phyloP scores from a whole-genome alignment of 2,113 vertebrate genomes.

The Plecotus auritus region DNA sequence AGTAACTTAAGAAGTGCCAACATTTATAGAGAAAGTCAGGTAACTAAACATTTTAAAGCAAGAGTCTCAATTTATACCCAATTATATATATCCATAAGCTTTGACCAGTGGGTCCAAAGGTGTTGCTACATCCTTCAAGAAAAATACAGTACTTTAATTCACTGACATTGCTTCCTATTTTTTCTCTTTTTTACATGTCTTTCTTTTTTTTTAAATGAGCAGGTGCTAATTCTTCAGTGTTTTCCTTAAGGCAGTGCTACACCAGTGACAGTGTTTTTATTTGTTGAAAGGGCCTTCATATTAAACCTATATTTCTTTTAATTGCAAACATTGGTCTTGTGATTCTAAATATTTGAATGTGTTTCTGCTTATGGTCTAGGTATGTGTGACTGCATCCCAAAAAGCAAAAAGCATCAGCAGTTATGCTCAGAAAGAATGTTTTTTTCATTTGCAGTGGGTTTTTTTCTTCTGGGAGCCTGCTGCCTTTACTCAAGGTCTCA shows the following conservation, averaged over 20 bases:
- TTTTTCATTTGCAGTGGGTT: not conserved
- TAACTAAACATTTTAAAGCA: not conserved
- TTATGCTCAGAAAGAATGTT: not conserved
- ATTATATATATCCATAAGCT: not conserved
- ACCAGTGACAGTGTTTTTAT: not conserved
- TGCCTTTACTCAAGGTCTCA: not conserved
- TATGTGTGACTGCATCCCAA: not conserved
- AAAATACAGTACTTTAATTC: not conserved
- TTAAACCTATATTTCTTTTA: conserved; percentile 10
- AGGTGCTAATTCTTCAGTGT: not conserved
- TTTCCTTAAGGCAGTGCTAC: not conserved
- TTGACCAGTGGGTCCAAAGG: not conserved
- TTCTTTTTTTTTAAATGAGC: not conserved
- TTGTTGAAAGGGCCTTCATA: not conserved
- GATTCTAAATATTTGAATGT: conserved; percentile 19
- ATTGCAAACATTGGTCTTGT: not conserved
- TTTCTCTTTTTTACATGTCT: not conserved
- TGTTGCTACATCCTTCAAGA: not conserved
- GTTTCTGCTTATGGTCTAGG: not conserved
- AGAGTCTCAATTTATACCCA: not conserved
- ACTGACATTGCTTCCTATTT: not conserved
- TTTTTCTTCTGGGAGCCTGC: not conserved
- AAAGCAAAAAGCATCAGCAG: not conserved
- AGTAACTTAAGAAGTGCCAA: not conserved
- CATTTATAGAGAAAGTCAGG: not conserved